Base-by-base conservation (phyloP, 2,888 invertebrate species). In the Mimachlamys varia region DNA sequence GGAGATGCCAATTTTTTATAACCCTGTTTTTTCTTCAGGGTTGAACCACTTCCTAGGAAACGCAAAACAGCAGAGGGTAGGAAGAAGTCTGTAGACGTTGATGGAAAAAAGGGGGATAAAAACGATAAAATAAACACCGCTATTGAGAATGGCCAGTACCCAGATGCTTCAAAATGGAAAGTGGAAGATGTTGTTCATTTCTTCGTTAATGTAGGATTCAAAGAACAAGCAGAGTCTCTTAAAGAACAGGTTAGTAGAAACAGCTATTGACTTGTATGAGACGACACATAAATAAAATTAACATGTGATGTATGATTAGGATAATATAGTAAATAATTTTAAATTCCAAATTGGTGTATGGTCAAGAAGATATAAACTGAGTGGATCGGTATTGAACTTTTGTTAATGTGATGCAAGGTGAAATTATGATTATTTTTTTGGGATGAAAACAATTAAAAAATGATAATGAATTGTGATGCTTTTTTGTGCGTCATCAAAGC, bases 161-260 rank as follows among this genome's bases (percentile, higher is more conserved):
- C 98, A 3, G 98, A 98, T 96, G 98, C 98, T 33, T 97, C 98
- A 0, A 97, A 98, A 94, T 99, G 99, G 99, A 97, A 98, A 0
- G 97, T 98, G 44, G 98, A 98, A 92, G 98, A 99, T 96, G 99
- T 99, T 0, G 98, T 98, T 95, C 97, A 98, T 89, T 99, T 96
- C 94, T 98, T 99, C 95, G 97, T 97, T 0, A 97, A 98, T 93
- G 97, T 98, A 95, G 98, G 98, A 93, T 97, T 97, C 94, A 97
- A 98, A 91, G 98, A 98, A 95, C 96, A 97, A 92, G 98, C 99
- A 0, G 97, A 98, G 91, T 97, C 98, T 53, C 98, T 99, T 94
- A 97, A 97, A 95, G 98, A 98, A 93, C 98, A 99, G 97, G 98
- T 98, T 90, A 49, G 88, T 90, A 62, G 58, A 19, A 15, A n/a